phyloP scores from a whole-genome alignment of 2,113 vertebrate genomes.

The Ascaphus truei region DNA sequence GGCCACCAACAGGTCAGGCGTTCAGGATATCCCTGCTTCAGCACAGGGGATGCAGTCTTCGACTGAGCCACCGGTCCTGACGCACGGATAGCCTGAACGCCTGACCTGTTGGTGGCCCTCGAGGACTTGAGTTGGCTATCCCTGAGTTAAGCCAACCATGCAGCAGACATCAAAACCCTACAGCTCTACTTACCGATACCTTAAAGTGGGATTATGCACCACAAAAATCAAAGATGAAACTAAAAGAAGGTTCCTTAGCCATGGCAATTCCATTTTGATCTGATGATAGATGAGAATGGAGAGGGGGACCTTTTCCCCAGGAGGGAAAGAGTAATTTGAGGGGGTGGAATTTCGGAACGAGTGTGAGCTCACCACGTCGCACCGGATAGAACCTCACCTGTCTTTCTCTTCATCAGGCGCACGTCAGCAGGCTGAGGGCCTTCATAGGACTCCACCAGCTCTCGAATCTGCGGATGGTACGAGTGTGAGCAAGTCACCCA shows the following conservation, averaged over 20 bases:
- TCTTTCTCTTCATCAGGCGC: constrained; percentile 96
- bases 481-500: no score
- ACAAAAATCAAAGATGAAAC: constrained; percentile 52
- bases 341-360: constrained; percentile 52
- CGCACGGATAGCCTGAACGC: no score
- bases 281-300: constrained; percentile 61
- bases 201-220: constrained; percentile 43
- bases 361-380: constrained; percentile 51
- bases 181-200: constrained; percentile 65
- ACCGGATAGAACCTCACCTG: constrained; percentile 84
- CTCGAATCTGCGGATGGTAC: constrained; percentile 88
- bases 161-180: constrained; percentile 62
- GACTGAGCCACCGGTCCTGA: no score
- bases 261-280: constrained; percentile 77
- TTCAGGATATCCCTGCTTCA: no score
- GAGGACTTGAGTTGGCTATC: no score
- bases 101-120: no score
- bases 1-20: no score
- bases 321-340: constrained; percentile 40
- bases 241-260: constrained; percentile 74
- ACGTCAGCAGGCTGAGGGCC: constrained; percentile 95
- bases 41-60: no score
- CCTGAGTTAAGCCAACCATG: constrained; percentile 65
- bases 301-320: constrained; percentile 51
- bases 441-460: constrained; percentile 89